phyloP scores from a whole-genome alignment of 2,888 invertebrate genomes.

The Drosophila birchii region DNA sequence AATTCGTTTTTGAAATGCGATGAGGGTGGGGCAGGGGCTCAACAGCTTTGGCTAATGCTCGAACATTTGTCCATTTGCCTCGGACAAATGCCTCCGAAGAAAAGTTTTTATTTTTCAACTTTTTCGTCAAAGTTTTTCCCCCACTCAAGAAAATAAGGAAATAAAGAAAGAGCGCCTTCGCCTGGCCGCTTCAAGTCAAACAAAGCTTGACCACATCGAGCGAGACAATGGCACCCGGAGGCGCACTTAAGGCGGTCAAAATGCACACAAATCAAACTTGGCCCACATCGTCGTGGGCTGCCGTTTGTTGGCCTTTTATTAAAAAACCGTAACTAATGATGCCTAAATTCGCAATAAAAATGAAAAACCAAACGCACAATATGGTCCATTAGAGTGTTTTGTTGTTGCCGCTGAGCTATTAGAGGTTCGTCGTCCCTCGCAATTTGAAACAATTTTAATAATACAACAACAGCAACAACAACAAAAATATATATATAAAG shows the following conservation, averaged over 20 bases:
- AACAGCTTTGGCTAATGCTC: conserved; percentile 62
- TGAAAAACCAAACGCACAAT: conserved; percentile 74
- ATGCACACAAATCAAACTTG: conserved; percentile 77
- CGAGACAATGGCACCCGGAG: conserved; percentile 75
- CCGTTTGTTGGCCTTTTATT: conserved; percentile 71
- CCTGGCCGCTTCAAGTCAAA: conserved; percentile 56
- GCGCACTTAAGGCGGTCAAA: conserved; percentile 71
- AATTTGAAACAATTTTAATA: conserved; percentile 82
- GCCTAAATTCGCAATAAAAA: conserved; percentile 80
- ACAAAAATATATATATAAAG: background rate
- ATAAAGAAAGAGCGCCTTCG: background rate
- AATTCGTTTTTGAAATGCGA: background rate
- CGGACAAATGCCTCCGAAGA: conserved; percentile 28
- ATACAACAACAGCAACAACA: conserved; percentile 62
- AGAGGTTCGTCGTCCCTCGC: conserved; percentile 56
- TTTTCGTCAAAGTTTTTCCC: conserved; percentile 60
- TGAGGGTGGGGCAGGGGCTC: background rate
- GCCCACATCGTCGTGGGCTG: conserved; percentile 14
- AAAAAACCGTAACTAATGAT: conserved; percentile 81
- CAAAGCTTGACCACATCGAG: conserved; percentile 73
- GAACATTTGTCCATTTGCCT: conserved; percentile 67
- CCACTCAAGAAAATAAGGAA: conserved; percentile 29
- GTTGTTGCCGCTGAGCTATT: conserved; percentile 55
- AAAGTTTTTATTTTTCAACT: conserved; percentile 57
- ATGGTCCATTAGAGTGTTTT: conserved; percentile 78